Base-by-base conservation (phyloP, 2,888 invertebrate genomes). In the Dolomedes plantarius region DNA sequence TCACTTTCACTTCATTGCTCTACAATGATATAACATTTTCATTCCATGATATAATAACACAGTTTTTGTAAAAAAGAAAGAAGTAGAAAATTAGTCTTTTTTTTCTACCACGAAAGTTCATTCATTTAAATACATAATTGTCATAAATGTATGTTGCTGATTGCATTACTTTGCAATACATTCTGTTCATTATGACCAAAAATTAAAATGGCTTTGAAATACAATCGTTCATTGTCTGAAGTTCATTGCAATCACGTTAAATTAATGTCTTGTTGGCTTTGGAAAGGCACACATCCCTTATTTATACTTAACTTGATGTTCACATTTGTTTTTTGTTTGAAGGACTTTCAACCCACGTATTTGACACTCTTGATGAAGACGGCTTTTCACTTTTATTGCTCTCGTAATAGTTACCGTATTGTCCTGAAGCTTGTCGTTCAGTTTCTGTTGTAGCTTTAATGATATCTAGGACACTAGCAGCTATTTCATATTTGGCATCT, bases 381-480 rank as follows among this genome's bases (percentile, higher is more conserved):
- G 68, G 31, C 11, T 23, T 74, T 41, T 69, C 74, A 16, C 36
- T 39, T 16, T 16, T 39, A 13, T 36, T 69, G 16, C 62, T 68
- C 0, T 78, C 78, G 36, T 78, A 79, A 41, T 74, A 79, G 16
- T 62, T 68, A 0, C 73, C 74, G 28, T 78, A 79, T 41, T 74
- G 79, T 7, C 74, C 79, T 3, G 74, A 76, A 0, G 67, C 68
- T 0, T 73, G 41, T 28, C 73, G 73, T 46, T 86, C 85, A 5
- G 85, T 68, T 64, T 86, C 85, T 13, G 85, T 79, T 5, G 85
- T 86, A 19, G 85, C 85, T 50, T 86, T 86, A 13, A 86, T 86
- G 13, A 86, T 86, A 31, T 86, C 85, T n/a, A 86, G 39, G 3
- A 86, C 79, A 62, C 85, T 86, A 9, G 85, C 85, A 11, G 85